phyloP scores from a whole-genome alignment of 2,113 vertebrate genomes.

The Phalacrocorax brasilianus region DNA sequence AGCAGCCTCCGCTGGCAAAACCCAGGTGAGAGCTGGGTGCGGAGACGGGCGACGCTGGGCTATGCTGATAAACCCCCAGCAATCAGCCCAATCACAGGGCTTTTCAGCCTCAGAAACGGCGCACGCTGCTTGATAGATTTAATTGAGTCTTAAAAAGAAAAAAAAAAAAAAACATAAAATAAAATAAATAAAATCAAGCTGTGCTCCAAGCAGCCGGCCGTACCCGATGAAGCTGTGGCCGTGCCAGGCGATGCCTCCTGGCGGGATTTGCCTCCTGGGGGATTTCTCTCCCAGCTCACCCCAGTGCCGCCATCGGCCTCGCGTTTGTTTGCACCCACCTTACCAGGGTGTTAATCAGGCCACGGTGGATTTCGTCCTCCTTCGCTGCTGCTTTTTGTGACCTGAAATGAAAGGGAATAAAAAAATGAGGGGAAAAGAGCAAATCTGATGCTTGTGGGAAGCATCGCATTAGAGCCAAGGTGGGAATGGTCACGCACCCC shows the following conservation, averaged over 20 bases:
- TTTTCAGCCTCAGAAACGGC: background rate
- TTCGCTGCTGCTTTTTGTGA: background rate
- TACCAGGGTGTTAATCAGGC: background rate
- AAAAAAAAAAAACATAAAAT: background rate
- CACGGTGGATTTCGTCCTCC: fast-evolving
- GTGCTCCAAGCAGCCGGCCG: background rate
- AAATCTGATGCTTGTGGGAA: background rate
- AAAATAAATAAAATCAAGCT: background rate
- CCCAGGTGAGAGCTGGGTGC: background rate
- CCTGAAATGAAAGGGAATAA: background rate
- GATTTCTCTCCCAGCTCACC: background rate
- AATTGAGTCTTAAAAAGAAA: background rate
- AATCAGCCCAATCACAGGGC: background rate
- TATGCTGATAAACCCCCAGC: background rate
- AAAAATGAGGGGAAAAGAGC: background rate
- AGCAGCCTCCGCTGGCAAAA: background rate
- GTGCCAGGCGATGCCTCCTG: background rate
- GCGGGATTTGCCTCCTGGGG: background rate
- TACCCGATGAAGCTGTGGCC: fast-evolving
- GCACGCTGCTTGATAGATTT: background rate
- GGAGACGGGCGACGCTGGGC: background rate
- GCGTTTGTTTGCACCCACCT: fast-evolving
- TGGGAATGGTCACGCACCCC: fast-evolving
- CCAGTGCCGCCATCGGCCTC: fast-evolving
- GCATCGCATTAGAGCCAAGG: fast-evolving